Evolutionary conservation across 1,140 invertebrate species (phyloP).

Genomic region (Protaetia brevitarsis): DNA sequence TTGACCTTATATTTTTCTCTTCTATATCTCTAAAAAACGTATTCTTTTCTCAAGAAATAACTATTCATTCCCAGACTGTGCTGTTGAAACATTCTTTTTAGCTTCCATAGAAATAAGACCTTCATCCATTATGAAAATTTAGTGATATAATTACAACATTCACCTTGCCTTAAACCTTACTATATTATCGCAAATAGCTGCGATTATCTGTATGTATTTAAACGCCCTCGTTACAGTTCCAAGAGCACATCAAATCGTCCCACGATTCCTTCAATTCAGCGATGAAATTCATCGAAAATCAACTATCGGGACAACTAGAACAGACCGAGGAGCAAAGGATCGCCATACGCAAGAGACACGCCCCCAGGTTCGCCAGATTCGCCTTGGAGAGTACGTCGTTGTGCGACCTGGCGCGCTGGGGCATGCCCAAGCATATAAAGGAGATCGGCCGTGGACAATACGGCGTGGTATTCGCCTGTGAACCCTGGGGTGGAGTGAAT

Average conservation of each 20-base stretch:
- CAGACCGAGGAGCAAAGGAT: slow-evolving; percentile 79
- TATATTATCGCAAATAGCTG: no score
- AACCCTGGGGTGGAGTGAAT: slow-evolving; percentile 70
- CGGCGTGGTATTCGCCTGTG: slow-evolving; percentile 86
- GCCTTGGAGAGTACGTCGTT: slow-evolving; percentile 83
- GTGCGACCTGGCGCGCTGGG: slow-evolving; percentile 72
- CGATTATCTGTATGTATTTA: no score
- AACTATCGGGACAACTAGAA: slow-evolving; percentile 70
- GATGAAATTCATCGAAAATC: slow-evolving; percentile 65
- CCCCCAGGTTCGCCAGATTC: slow-evolving; percentile 77
- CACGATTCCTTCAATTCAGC: slow-evolving; percentile 69
- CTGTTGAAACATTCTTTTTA: no score
- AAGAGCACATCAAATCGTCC: slow-evolving; percentile 63
- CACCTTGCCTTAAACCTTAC: no score
- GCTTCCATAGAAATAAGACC: no score
- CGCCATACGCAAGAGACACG: slow-evolving; percentile 72
- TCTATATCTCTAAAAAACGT: no score
- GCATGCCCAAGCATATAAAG: slow-evolving; percentile 72
- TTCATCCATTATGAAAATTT: no score
- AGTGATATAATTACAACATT: no score
- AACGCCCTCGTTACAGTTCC: slow-evolving; percentile 49
- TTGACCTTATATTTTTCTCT: no score
- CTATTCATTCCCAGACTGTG: no score
- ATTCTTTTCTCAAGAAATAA: no score
- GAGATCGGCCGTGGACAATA: slow-evolving; percentile 90